A percentile compares a stretch with the other conserved stretches of the same genome.
Evolutionary conservation across 2,797 vertebrate genomes (phyloP).

Genomic region (Pangasius mekongensis): DNA sequence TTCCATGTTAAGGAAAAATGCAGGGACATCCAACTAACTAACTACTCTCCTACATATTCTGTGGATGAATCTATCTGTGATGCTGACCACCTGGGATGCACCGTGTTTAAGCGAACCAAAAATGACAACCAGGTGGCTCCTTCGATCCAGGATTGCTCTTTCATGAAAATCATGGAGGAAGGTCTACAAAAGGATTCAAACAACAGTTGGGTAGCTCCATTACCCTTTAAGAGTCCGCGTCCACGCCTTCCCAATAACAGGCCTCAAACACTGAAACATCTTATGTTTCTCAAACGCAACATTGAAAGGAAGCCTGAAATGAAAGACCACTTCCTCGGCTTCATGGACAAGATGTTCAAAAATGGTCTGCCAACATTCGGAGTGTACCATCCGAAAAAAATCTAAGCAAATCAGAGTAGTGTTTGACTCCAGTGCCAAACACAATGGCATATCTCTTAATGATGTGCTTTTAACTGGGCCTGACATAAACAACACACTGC

Average conservation of each 20-base stretch:
- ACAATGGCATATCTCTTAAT: conserved; percentile 28
- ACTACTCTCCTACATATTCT: background rate
- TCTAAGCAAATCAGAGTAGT: background rate
- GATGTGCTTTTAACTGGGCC: conserved; percentile 46
- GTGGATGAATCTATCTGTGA: background rate
- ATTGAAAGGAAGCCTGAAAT: background rate
- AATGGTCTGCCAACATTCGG: background rate
- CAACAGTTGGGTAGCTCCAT: background rate
- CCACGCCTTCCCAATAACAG: background rate
- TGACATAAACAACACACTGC: background rate
- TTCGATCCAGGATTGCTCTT: background rate
- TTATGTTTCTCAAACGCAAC: background rate
- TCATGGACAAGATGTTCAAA: background rate
- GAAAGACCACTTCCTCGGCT: background rate
- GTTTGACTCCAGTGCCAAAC: conserved; percentile 30
- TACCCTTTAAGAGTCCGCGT: background rate
- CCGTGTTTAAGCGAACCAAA: background rate
- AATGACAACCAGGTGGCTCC: background rate
- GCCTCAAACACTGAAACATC: background rate
- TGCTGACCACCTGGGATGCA: background rate
- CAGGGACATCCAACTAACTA: background rate
- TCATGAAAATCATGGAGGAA: background rate
- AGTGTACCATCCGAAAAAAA: background rate
- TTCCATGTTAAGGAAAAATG: background rate
- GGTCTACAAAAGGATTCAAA: background rate